Conservation (phyloP, 2,113 vertebrate genomes). For the Lampris megalopsis region DNA sequence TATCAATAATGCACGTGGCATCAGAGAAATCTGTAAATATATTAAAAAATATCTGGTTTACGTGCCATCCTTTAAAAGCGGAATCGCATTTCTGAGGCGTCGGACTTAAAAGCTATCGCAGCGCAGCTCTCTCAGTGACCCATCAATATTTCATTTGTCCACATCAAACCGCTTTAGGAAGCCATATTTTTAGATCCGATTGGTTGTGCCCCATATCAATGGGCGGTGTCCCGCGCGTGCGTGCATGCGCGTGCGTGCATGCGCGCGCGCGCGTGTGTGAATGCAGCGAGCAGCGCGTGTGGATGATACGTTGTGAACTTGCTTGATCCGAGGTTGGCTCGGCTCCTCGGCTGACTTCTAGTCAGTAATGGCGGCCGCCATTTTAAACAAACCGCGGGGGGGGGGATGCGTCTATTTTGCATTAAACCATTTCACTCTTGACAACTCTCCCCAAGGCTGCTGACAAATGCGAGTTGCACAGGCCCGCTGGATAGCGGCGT, state of each 20-base stretch:
- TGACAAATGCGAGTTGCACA: slow-evolving; percentile 68
- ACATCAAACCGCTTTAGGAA: slow-evolving; percentile 62
- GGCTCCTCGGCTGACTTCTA: slow-evolving; percentile 47
- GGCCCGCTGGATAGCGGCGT: slow-evolving; percentile 29
- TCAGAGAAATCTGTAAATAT: slow-evolving; percentile 50
- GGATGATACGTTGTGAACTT: slow-evolving; percentile 69
- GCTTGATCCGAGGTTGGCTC: slow-evolving; percentile 64
- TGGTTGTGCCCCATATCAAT: slow-evolving; percentile 61
- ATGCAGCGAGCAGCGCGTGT: slow-evolving; percentile 52
- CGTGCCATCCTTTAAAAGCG: slow-evolving; percentile 28
- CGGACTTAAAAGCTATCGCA: slow-evolving; percentile 59
- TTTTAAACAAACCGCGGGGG: slow-evolving; percentile 75
- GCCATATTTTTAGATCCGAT: slow-evolving; percentile 73
- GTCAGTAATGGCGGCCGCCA: slow-evolving; percentile 68
- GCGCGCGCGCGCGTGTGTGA: slow-evolving; percentile 64
- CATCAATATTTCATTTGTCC: slow-evolving; percentile 78
- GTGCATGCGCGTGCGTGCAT: slow-evolving; percentile 64
- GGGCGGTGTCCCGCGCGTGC: slow-evolving; percentile 53
- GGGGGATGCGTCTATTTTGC: slow-evolving; percentile 76
- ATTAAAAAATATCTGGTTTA: slow-evolving; percentile 45
- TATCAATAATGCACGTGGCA: slow-evolving; percentile 31
- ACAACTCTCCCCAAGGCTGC: slow-evolving; percentile 61
- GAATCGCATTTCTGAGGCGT: slow-evolving; percentile 50
- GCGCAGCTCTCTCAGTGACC: slow-evolving; percentile 49
- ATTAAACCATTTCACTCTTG: slow-evolving; percentile 74